phyloP scores from a whole-genome alignment of 2,888 invertebrate species.

The Diarsia brunnea region DNA sequence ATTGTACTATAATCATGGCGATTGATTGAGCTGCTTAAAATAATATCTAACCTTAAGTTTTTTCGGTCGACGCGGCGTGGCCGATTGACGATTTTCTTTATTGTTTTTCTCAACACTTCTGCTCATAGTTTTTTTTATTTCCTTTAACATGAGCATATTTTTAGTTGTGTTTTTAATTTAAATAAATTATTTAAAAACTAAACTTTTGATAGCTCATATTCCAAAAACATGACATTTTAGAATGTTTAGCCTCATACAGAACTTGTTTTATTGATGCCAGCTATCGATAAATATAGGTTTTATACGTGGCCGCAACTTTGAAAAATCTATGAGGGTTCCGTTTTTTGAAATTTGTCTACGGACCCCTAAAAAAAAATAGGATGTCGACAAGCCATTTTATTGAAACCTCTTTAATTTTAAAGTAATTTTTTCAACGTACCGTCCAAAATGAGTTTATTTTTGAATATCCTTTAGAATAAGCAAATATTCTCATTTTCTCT shows the following conservation, averaged over 20 bases:
- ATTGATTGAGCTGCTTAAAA: constrained; percentile 78
- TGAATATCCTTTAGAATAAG: not conserved
- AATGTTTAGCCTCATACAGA: too few relatives aligned
- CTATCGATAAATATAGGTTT: too few relatives aligned
- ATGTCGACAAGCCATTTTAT: too few relatives aligned
- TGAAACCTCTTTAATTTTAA: too few relatives aligned
- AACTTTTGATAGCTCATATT: too few relatives aligned
- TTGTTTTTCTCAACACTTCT: not conserved
- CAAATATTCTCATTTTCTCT: not conserved
- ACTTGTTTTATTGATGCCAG: too few relatives aligned
- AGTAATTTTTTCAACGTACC: not conserved
- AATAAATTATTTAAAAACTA: constrained; percentile 5
- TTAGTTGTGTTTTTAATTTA: not conserved
- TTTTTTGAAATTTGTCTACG: too few relatives aligned
- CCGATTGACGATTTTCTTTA: constrained; percentile 77
- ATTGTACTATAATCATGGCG: constrained; percentile 53
- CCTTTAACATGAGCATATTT: not conserved
- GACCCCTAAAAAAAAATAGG: too few relatives aligned
- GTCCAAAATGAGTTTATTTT: not conserved
- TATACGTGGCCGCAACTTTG: too few relatives aligned
- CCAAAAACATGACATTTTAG: too few relatives aligned
- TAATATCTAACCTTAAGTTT: constrained; percentile 85
- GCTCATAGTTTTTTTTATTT: not conserved
- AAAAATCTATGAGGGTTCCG: too few relatives aligned
- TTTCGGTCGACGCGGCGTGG: constrained; percentile 77